Evolutionary conservation across 53 echinoderm and acorn worm genomes (phyloP), one percentile per base, ranked within the genome.

Genomic region (Astropecten irregularis): DNA sequence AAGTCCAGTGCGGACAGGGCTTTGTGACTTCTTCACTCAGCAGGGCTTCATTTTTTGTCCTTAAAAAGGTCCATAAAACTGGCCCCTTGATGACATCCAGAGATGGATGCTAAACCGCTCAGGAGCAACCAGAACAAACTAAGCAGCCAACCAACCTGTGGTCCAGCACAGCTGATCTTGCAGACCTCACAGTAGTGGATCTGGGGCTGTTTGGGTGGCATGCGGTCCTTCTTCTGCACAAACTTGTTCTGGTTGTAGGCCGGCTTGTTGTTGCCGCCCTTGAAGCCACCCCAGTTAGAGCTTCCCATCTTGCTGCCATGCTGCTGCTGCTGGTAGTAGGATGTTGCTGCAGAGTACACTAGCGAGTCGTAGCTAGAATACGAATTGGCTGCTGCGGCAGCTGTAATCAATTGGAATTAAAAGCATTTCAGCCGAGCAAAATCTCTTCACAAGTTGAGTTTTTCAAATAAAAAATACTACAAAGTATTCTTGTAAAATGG

Each of bases 81-180:
- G n/a, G n/a, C n/a, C n/a, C n/a, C n/a, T n/a, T n/a, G n/a, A n/a
- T n/a, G n/a, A n/a, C n/a, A n/a, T n/a, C n/a, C n/a, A n/a, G n/a
- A n/a, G n/a, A n/a, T n/a, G n/a, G n/a, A n/a, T n/a, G n/a, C n/a
- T n/a, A n/a, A n/a, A n/a, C n/a, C n/a, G n/a, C n/a, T n/a, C n/a
- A n/a, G n/a, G n/a, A n/a, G n/a, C n/a, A n/a, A n/a, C n/a, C n/a
- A n/a, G n/a, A n/a, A n/a, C n/a, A n/a, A n/a, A n/a, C n/a, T n/a
- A n/a, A n/a, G n/a, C n/a, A n/a, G n/a, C n/a, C 20, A 0, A 37
- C 89, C 73, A 83, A 99, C 99, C 92, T 89, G 88, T 10, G 99
- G 99, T 40, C 99, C 99, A 83, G 99, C 99, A 81, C 99, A 99
- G 84, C 99, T 99, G 81, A 99, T 99, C 92, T 99, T 99, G 72